Percentiles rank a stretch among this genome's conserved stretches.
These are phyloP conservation scores for Nipponacmea schrenckii DNA, from an alignment of 2,888 invertebrate genomes.

Conservation along the genomic window DNA sequence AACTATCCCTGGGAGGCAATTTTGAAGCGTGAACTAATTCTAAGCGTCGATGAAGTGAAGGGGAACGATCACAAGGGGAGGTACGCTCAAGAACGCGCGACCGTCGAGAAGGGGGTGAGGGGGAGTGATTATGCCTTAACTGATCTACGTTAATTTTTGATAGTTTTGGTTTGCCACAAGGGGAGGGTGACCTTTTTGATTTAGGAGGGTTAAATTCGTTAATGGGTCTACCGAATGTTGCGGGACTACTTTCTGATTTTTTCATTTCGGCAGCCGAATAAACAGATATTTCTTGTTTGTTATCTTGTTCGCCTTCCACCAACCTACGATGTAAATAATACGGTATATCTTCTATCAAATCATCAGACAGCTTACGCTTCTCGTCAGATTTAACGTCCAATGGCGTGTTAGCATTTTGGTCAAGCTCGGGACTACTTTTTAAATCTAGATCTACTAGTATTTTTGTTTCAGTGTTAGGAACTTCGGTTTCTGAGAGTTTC, in stretches of 20 bases:
- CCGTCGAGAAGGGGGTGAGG: constrained; percentile 20
- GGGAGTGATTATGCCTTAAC: constrained; percentile 20
- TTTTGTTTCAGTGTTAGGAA: background rate
- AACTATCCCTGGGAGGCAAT: constrained; percentile 63
- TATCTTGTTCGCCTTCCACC: constrained; percentile 24
- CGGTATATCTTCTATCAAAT: constrained; percentile 63
- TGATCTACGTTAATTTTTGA: constrained; percentile 35
- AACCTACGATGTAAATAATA: constrained; percentile 60
- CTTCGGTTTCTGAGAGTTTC: background rate
- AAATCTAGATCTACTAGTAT: constrained; percentile 2
- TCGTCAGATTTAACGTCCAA: constrained; percentile 20
- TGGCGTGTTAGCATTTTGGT: constrained; percentile 6
- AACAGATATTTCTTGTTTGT: constrained; percentile 33
- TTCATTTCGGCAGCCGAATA: constrained; percentile 20
- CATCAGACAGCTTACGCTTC: constrained; percentile 23
- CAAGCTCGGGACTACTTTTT: constrained; percentile 9
- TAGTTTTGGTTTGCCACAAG: background rate
- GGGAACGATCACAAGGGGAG: constrained; percentile 48
- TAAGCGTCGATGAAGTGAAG: constrained; percentile 48
- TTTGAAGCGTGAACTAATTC: constrained; percentile 53
- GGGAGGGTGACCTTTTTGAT: background rate
- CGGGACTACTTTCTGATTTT: constrained; percentile 9
- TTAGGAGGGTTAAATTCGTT: constrained; percentile 12
- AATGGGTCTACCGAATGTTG: background rate
- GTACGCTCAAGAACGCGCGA: constrained; percentile 20